phyloP scores from a whole-genome alignment of 2,113 vertebrate genomes.

The Scatophagus argus region DNA sequence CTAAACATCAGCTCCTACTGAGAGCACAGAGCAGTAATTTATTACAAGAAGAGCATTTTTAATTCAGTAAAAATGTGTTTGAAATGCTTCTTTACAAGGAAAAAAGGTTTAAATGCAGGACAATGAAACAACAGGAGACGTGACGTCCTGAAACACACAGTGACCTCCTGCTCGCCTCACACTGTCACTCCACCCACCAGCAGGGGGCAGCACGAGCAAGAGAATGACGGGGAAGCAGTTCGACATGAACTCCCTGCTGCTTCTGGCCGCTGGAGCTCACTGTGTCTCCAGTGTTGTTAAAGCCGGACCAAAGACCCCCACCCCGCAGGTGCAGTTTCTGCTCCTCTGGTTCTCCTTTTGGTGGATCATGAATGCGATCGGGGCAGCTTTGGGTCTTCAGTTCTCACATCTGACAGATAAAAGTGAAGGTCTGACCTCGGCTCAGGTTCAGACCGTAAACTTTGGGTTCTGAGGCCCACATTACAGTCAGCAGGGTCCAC shows the following conservation, averaged over 20 bases:
- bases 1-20: not conserved
- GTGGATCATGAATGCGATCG: conserved; percentile 43
- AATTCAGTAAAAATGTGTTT: no score
- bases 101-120: no score
- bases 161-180: no score
- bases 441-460: no score
- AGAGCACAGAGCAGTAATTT: not conserved
- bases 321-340: conserved; percentile 58
- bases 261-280: conserved; percentile 16
- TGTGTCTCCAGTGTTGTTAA: conserved; percentile 54
- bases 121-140: no score
- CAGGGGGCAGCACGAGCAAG: conserved; percentile 62
- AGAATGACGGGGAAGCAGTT: not conserved
- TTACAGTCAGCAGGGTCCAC: no score
- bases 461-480: no score
- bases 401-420: no score
- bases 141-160: no score
- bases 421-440: no score
- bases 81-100: no score
- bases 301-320: conserved; percentile 41
- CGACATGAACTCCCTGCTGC: not conserved
- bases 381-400: conserved; percentile 36
- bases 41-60: not conserved
- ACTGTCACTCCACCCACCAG: conserved; percentile 44
- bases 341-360: conserved; percentile 41